Evolutionary conservation across 2,888 invertebrate genomes (phyloP).

Genomic region (Hololepta plana): DNA sequence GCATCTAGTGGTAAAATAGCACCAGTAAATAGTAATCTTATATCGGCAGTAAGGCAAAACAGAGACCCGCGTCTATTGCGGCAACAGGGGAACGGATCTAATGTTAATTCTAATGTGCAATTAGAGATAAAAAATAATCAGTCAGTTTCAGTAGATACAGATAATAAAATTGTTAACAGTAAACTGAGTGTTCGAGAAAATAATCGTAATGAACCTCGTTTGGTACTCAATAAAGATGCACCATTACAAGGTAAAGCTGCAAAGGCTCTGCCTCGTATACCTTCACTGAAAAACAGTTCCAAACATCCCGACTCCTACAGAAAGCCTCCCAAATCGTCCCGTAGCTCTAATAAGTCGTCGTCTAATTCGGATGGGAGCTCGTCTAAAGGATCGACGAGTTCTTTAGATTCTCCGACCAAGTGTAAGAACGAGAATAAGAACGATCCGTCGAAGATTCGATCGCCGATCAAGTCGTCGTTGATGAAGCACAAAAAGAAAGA

Average conservation of each 20-base stretch:
- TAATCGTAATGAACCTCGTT: constrained; percentile 26
- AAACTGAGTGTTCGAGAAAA: constrained; percentile 25
- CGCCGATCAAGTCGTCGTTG: constrained; percentile 12
- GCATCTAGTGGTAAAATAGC: constrained; percentile 28
- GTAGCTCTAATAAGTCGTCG: constrained; percentile 11
- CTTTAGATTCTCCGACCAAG: constrained; percentile 24
- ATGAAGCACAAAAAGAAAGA: constrained; percentile 15
- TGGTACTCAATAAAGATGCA: constrained; percentile 23
- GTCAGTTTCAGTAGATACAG: constrained; percentile 18
- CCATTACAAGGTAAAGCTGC: constrained; percentile 12
- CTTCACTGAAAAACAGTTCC: constrained; percentile 15
- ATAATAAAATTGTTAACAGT: constrained; percentile 27
- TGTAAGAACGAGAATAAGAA: constrained; percentile 14
- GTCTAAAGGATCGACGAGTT: constrained; percentile 14
- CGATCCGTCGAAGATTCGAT: constrained; percentile 12
- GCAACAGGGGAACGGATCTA: constrained; percentile 15
- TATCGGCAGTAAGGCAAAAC: constrained; percentile 20
- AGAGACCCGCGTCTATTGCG: constrained; percentile 23
- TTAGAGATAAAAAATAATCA: constrained; percentile 18
- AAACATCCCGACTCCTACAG: constrained; percentile 12
- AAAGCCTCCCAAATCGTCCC: constrained; percentile 15
- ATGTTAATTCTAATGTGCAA: constrained; percentile 17
- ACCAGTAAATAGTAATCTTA: constrained; percentile 28
- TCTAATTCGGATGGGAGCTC: constrained; percentile 9
- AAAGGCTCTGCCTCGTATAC: constrained; percentile 15